phyloP scores from a whole-genome alignment of 2,113 vertebrate species.

The Aix galericulata region DNA sequence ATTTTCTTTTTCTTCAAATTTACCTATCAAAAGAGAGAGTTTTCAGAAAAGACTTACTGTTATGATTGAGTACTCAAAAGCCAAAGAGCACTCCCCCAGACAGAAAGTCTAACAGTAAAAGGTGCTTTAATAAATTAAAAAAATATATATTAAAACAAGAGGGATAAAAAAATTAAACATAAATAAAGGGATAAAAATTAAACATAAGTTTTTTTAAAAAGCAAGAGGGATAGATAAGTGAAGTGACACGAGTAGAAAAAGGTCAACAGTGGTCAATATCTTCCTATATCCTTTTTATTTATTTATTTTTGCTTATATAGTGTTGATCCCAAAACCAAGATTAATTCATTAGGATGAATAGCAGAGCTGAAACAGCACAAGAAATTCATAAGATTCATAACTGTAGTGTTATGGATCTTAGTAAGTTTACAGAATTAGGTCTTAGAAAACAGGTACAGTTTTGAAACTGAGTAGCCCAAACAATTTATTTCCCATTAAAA shows the following conservation, averaged over 20 bases:
- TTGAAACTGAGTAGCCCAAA: neutral
- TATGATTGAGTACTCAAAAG: neutral
- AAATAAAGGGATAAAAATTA: too few species aligned
- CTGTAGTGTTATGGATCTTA: neutral
- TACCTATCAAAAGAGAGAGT: conserved; percentile 75
- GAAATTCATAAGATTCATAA: neutral
- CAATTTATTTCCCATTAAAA: neutral
- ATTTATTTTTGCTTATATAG: neutral
- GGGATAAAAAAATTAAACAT: neutral
- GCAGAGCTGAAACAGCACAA: neutral
- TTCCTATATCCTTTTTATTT: neutral
- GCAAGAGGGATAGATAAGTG: neutral
- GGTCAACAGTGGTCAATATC: neutral
- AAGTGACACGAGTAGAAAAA: neutral
- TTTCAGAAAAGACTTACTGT: neutral
- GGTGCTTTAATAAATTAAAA: neutral
- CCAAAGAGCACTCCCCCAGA: neutral
- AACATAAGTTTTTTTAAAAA: too few species aligned
- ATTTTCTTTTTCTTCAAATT: conserved; percentile 92
- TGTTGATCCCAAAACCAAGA: neutral
- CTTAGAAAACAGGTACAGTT: neutral
- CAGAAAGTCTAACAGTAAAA: neutral
- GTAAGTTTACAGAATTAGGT: neutral
- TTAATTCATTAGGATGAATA: neutral
- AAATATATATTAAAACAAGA: neutral